These are phyloP conservation scores for Aphelinus atriplicis DNA, from an alignment of 1,140 invertebrate species.

Conservation along the genomic window DNA sequence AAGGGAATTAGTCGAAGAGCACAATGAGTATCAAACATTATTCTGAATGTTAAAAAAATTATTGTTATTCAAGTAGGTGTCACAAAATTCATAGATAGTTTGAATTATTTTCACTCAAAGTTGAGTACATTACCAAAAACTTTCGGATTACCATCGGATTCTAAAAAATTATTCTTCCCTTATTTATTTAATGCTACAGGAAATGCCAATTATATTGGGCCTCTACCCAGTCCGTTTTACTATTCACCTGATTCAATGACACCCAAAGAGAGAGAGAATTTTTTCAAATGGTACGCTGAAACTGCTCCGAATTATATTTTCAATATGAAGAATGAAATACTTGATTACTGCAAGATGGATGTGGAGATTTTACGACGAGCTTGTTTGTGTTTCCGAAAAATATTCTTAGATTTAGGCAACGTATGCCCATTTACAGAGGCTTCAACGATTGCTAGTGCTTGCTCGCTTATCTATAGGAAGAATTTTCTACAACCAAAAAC, in stretches of 20 bases:
- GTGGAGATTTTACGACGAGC: not conserved
- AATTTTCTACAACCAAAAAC: too few relatives aligned
- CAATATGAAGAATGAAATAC: not conserved
- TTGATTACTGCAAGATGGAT: slow-evolving; percentile 1
- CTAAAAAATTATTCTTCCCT: slow-evolving; percentile 46
- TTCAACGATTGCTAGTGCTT: too few relatives aligned
- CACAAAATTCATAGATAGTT: too few relatives aligned
- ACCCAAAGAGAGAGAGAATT: slow-evolving; percentile 16
- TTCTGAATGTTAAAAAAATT: slow-evolving; percentile 43
- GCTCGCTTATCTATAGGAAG: too few relatives aligned
- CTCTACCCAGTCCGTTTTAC: not conserved
- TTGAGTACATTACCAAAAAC: slow-evolving; percentile 42
- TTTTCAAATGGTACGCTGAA: slow-evolving; percentile 36
- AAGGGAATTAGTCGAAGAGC: slow-evolving; percentile 25
- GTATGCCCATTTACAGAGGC: too few relatives aligned
- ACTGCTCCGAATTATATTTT: slow-evolving; percentile 20
- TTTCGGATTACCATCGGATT: slow-evolving; percentile 23
- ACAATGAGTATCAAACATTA: slow-evolving; percentile 35
- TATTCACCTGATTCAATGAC: slow-evolving; percentile 37
- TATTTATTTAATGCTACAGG: slow-evolving; percentile 48
- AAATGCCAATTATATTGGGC: slow-evolving; percentile 43
- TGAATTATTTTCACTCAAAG: slow-evolving; percentile 17
- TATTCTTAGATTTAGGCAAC: too few relatives aligned
- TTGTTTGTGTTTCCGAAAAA: too few relatives aligned
- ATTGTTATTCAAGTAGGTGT: slow-evolving; percentile 1